Conservation (phyloP, 2,888 invertebrate genomes). For the Apeira syringaria region DNA sequence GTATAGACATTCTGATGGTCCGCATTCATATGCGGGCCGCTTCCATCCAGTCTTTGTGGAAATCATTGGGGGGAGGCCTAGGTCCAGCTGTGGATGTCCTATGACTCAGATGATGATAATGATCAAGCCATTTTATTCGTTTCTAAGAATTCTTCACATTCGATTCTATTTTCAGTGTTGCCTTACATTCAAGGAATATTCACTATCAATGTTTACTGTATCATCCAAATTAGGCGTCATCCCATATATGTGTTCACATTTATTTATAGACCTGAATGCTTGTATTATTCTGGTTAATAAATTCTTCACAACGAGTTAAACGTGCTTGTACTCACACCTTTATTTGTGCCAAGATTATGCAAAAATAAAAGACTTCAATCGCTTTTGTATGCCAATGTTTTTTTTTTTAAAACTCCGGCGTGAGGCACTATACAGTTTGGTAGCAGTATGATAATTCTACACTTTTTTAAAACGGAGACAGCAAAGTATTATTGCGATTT, state of each 20-base stretch:
- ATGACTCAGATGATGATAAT: too few relatives aligned
- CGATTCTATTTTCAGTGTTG: neutral
- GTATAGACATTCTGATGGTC: too few relatives aligned
- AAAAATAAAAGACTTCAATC: slow-evolving; percentile 14
- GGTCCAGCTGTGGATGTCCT: too few relatives aligned
- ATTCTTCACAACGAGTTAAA: slow-evolving; percentile 8
- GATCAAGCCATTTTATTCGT: too few relatives aligned
- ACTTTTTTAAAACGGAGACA: too few relatives aligned
- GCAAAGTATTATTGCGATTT: too few relatives aligned
- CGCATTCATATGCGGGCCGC: too few relatives aligned
- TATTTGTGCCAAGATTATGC: slow-evolving; percentile 12
- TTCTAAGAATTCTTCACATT: too few relatives aligned
- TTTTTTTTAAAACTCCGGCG: slow-evolving; percentile 11
- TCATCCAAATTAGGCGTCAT: slow-evolving; percentile 7
- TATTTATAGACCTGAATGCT: slow-evolving; percentile 16
- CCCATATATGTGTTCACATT: slow-evolving; percentile 2
- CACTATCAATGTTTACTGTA: slow-evolving; percentile 1
- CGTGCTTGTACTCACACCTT: slow-evolving; percentile 3
- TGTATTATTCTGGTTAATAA: slow-evolving; percentile 16
- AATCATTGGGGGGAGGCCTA: too few relatives aligned
- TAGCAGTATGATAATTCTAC: neutral
- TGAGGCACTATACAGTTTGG: neutral
- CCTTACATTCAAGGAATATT: slow-evolving; percentile 1
- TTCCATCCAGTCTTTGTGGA: too few relatives aligned
- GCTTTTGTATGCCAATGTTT: slow-evolving; percentile 13